phyloP scores from a whole-genome alignment of 2,113 vertebrate genomes.

The Python bivittatus region DNA sequence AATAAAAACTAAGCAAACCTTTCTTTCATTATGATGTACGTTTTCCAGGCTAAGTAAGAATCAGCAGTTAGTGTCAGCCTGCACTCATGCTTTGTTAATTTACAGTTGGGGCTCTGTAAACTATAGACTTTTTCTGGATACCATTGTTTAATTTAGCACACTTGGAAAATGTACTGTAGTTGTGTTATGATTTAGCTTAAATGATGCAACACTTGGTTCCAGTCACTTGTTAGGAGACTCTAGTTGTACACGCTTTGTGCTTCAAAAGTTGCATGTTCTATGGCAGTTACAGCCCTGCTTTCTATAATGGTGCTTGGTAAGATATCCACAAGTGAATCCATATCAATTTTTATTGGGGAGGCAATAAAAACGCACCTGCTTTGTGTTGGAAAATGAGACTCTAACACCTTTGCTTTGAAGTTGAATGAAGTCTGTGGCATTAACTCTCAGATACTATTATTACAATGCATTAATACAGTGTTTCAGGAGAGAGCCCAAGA shows the following conservation, averaged over 20 bases:
- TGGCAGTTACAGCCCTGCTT: slow-evolving; percentile 80
- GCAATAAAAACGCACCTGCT: slow-evolving; percentile 92
- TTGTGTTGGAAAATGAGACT: slow-evolving; percentile 78
- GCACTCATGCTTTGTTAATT: slow-evolving; percentile 68
- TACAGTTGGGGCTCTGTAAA: slow-evolving; percentile 76
- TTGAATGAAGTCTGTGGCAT: slow-evolving; percentile 73
- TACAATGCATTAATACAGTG: slow-evolving; percentile 74
- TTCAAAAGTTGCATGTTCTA: slow-evolving; percentile 75
- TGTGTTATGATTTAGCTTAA: slow-evolving; percentile 77
- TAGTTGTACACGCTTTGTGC: slow-evolving; percentile 71
- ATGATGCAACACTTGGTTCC: slow-evolving; percentile 84
- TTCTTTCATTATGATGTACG: slow-evolving; percentile 85
- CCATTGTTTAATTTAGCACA: slow-evolving; percentile 79
- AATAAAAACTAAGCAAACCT: slow-evolving; percentile 73
- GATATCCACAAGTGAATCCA: slow-evolving; percentile 78
- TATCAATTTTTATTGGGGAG: slow-evolving; percentile 79
- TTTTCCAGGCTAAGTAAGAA: slow-evolving; percentile 85
- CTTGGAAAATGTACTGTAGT: slow-evolving; percentile 77
- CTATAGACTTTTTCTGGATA: slow-evolving; percentile 70
- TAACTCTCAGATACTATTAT: slow-evolving; percentile 75
- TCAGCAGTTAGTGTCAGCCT: slow-evolving; percentile 77
- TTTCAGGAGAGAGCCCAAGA: slow-evolving; percentile 59
- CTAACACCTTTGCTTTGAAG: slow-evolving; percentile 83
- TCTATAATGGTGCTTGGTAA: slow-evolving; percentile 78
- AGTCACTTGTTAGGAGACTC: slow-evolving; percentile 76